Evolutionary conservation across 2,113 vertebrate species (phyloP).

Genomic region (Actinemys pallida): DNA sequence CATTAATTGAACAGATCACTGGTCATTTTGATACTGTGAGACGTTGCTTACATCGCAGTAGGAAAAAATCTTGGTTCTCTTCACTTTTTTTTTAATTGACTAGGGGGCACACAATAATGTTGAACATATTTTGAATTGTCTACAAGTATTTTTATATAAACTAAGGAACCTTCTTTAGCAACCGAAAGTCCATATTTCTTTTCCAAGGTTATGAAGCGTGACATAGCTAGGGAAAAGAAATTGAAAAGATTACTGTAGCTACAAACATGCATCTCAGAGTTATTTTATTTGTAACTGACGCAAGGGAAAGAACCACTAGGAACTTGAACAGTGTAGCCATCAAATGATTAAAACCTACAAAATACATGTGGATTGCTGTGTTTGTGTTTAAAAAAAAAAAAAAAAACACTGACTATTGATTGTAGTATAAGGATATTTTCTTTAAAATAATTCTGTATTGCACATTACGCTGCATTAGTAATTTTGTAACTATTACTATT

Average conservation of each 20-base stretch:
- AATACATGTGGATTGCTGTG: not conserved
- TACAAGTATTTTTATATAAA: not conserved
- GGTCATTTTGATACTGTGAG: fast-evolving
- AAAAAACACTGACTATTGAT: fast-evolving
- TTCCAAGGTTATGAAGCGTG: not conserved
- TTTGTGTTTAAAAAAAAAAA: not conserved
- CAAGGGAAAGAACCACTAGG: fast-evolving
- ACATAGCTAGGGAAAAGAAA: conserved; percentile 18
- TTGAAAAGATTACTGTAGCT: conserved; percentile 41
- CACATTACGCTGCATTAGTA: fast-evolving
- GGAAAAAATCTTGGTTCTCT: not conserved
- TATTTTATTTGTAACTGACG: not conserved
- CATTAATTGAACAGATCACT: not conserved
- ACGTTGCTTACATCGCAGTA: not conserved
- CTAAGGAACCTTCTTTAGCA: not conserved
- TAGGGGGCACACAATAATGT: not conserved
- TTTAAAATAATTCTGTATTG: not conserved
- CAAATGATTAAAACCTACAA: not conserved
- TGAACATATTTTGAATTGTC: not conserved
- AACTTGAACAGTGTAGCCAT: not conserved
- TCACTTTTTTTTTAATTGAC: not conserved
- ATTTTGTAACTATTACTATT: not conserved
- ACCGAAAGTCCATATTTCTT: conserved; percentile 6
- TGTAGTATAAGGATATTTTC: fast-evolving
- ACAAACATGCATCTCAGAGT: not conserved